A percentile compares a stretch with the other conserved stretches of the same genome.
Evolutionary conservation across 2,113 vertebrate genomes (phyloP).

Genomic region (Empidonax traillii): DNA sequence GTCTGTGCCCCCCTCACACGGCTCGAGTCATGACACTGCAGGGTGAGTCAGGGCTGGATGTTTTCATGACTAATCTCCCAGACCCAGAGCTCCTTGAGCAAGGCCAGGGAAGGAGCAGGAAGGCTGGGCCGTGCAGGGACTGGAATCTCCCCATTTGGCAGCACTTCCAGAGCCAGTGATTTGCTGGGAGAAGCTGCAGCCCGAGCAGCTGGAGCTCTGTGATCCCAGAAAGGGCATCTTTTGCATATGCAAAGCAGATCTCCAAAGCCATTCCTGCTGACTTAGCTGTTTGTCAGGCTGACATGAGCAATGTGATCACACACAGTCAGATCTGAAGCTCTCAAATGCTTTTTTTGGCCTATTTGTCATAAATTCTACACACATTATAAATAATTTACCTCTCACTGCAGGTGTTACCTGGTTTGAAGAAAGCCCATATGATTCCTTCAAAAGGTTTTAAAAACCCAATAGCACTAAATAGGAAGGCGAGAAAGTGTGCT

Average conservation of each 20-base stretch:
- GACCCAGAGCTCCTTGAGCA: not conserved
- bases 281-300: not conserved
- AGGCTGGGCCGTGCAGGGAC: not conserved
- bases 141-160: not conserved
- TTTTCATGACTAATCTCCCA: not conserved
- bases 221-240: not conserved
- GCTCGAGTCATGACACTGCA: not conserved
- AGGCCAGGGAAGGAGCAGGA: not conserved
- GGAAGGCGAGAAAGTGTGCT: not conserved
- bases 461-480: not conserved
- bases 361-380: not conserved
- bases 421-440: not conserved
- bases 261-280: not conserved
- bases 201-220: not conserved
- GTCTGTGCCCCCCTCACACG: not conserved
- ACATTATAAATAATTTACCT: not conserved
- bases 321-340: not conserved
- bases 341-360: not conserved
- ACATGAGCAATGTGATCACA: not conserved
- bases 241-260: not conserved
- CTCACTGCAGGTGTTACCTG: not conserved
- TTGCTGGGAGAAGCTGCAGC: not conserved
- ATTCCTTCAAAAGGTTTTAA: not conserved
- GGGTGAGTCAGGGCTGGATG: not conserved
- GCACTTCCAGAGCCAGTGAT: not conserved